Base-by-base conservation (phyloP, 2,113 vertebrate genomes). In the Anarhynchus alexandrinus region DNA sequence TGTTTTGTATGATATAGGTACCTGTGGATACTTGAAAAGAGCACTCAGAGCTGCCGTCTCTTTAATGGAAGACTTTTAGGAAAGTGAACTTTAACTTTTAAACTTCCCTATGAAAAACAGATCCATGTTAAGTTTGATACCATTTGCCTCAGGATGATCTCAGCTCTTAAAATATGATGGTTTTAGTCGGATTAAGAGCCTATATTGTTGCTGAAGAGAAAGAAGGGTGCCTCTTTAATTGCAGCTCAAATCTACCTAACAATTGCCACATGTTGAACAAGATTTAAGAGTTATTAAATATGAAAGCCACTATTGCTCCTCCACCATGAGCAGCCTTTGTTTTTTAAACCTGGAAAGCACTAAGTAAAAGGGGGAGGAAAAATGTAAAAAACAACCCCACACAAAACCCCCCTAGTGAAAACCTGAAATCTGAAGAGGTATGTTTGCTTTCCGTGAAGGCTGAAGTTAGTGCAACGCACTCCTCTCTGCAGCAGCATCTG, bases 201-300 rank as follows among this genome's bases (percentile, higher is more conserved):
- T 97, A 90, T 95, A 96, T 95, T 93, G 93, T 98, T 97, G 96
- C 90, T 90, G 92, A 97, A 96, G 98, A 98, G 96, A 98, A 98
- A 95, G 96, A 97, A 97, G 97, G 95, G 97, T 97, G 94, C 97
- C 98, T 97, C 95, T 43, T 84, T 98, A 98, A 98, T 98, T 98
- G 98, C 97, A 96, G 96, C 93, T 97, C 98, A 98, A 98, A 98
- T 98, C 97, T 96, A 91, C 94, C 98, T 98, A 98, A 98, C 98
- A 98, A 98, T 98, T 98, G 98, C 98, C 98, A 98, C 97, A 98
- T 98, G 98, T 98, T 96, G 97, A 98, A 86, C 88, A 95, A 97
- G 96, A 96, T 96, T 97, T 97, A 97, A 97, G 88, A 97, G 96
- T 97, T 98, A 98, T 98, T 98, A 98, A 98, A 96, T 96, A 97